Evolutionary conservation across 2,113 vertebrate genomes (phyloP), one percentile per base, ranked within the genome.

Genomic region (Saimiri boliviensis): DNA sequence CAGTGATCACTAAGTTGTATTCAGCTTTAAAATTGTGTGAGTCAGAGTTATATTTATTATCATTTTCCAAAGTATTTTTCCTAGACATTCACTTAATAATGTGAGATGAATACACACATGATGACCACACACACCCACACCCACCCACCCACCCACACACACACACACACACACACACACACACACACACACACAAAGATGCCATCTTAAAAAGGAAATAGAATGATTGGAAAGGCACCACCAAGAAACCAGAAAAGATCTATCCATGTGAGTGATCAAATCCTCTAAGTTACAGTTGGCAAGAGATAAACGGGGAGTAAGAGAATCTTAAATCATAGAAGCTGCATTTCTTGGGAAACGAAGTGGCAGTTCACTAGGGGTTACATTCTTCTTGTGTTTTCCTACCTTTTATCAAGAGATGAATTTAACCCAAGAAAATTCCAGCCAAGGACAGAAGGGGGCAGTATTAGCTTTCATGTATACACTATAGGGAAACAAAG

Each of bases 11-110:
- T 70, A 95, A 93, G 8, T 60, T 80, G 60, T 74, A 21, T 93
- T 91, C 3, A 42, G 35, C 20, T 94, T 98, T 86, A n/a, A 83
- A 94, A 73, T n/a, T n/a, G 13, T 89, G 19, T 70, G 42, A 81
- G 45, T 74, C 89, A 63, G 2, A 92, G 17, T 21, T 58, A 0
- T 6, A 17, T 54, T 35, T 30, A 35, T 79, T 54, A 63, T 63
- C 12, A 2, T 35, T 73, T 89, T 83, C 20, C 30, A 73, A 93
- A 93, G 30, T 63, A 56, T 81, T 66, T 81, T 93, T 84, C 20
- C 16, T 95, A 58, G 17, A 71, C 3, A 32, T 79, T 84, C 14
- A 80, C 54, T 83, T 20, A 89, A 30, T 30, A 82, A 79, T 56
- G 35, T 84, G n/a, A 84, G 32, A 56, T 91, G 11, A 93, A 52